A percentile compares a stretch with the other conserved stretches of the same genome.
Conservation (phyloP, 2,888 invertebrate species). For the Poecilobothrus nobilitatus region DNA sequence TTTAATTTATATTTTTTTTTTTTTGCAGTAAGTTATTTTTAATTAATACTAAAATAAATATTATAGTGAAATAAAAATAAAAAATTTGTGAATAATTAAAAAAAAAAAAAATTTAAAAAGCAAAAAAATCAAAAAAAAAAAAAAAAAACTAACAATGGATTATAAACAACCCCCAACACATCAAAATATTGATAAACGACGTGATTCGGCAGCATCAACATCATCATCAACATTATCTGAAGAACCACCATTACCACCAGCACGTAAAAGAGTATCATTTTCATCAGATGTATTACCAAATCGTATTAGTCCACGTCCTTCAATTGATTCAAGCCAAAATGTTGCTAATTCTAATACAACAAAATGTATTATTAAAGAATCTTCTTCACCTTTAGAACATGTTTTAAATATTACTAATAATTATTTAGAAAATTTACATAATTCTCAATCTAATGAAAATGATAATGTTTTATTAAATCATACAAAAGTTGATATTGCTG, state of each 20-base stretch:
- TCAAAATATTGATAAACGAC: not conserved
- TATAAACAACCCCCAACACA: not conserved
- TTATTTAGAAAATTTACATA: slow-evolving; percentile 39
- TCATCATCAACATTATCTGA: slow-evolving; percentile 38
- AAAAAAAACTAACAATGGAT: not conserved
- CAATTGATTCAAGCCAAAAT: slow-evolving; percentile 5
- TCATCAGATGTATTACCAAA: slow-evolving; percentile 38
- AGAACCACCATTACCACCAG: slow-evolving; percentile 34
- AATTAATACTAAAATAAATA: too few relatives aligned
- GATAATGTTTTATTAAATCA: not conserved
- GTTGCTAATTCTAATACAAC: slow-evolving; percentile 14
- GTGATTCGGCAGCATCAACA: slow-evolving; percentile 27
- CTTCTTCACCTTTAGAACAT: slow-evolving; percentile 29
- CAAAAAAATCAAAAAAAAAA: not conserved
- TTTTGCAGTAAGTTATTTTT: too few relatives aligned
- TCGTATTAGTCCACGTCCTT: not conserved
- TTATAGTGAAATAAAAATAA: not conserved
- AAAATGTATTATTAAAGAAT: not conserved
- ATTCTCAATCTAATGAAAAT: slow-evolving; percentile 14
- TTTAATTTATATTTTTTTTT: too few relatives aligned
- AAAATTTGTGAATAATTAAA: not conserved
- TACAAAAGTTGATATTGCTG: not conserved
- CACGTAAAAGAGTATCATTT: slow-evolving; percentile 43
- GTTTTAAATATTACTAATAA: slow-evolving; percentile 35
- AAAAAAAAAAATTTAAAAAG: not conserved